Evolutionary conservation across 2,113 vertebrate species (phyloP), one percentile per base, ranked within the genome.

Genomic region (Psettodes erumei): DNA sequence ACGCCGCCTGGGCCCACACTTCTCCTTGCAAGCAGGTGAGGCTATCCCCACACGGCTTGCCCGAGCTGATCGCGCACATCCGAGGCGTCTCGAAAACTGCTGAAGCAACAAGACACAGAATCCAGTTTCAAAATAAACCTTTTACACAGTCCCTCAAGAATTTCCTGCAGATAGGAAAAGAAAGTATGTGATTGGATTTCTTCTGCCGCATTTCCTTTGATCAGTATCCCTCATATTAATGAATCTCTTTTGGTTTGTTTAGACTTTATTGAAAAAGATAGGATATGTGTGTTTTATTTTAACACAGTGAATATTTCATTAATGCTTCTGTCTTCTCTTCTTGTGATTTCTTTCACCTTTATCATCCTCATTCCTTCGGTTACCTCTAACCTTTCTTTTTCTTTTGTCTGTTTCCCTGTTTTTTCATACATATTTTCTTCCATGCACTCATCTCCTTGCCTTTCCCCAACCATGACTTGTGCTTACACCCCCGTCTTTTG

Each of bases 71-170:
- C 37, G 18, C 37, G 18, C 58, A 60, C 65, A 79, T 71, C 38
- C 65, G 37, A 51, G 56, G 45, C 12, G 13, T 37, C 25, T n/a
- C n/a, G n/a, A 67, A 35, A 87, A 86, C 72, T 88, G 79, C 86
- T 86, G 90, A 86, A 42, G 75, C 81, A 83, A 85, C 74, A 35
- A 67, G 64, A 86, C 63, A 51, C 65, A 70, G 62, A 74, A 58
- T 79, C 68, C 64, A 62, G 72, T 71, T 85, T 65, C 60, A 69
- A 64, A 66, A 54, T 59, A 48, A 82, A 82, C 63, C 43, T 60
- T 80, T 74, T 51, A 40, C 56, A 54, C 55, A 38, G 1, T 80
- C 50, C 38, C 56, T 71, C 21, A 37, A 56, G 54, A 70, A 40
- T 79, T 67, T 79, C 71, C 35, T 51, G 61, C 81, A 30, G 25